Conservation (phyloP, 2,888 invertebrate species). For the Dyspetes luteomarginatus region DNA sequence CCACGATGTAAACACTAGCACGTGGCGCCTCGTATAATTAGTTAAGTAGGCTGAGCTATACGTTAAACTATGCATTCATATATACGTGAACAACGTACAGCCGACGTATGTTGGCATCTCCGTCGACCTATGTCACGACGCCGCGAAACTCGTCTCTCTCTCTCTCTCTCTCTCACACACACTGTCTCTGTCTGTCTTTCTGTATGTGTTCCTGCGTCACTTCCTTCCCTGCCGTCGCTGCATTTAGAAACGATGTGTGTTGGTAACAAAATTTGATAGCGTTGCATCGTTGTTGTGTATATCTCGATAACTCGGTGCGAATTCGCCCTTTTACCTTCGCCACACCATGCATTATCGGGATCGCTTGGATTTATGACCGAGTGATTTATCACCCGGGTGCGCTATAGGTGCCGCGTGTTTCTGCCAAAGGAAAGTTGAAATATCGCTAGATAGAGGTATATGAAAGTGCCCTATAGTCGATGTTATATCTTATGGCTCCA, state of each 20-base stretch:
- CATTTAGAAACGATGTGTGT: slow-evolving; percentile 26
- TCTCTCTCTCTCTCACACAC: neutral
- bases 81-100: slow-evolving; percentile 38
- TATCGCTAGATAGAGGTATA: slow-evolving; percentile 54
- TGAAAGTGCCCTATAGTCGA: slow-evolving; percentile 17
- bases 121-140: slow-evolving; percentile 30
- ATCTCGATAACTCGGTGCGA: slow-evolving; percentile 53
- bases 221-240: neutral
- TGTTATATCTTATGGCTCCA: slow-evolving; percentile 28
- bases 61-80: slow-evolving; percentile 59
- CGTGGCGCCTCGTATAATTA: slow-evolving; percentile 70
- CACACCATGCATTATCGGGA: slow-evolving; percentile 62
- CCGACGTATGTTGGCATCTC: slow-evolving; percentile 30
- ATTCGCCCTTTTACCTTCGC: slow-evolving; percentile 64
- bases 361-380: slow-evolving; percentile 71
- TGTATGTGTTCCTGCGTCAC: neutral
- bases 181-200: slow-evolving; percentile 3
- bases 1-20: slow-evolving; percentile 71
- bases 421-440: slow-evolving; percentile 58
- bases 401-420: slow-evolving; percentile 43
- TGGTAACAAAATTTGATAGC: slow-evolving; percentile 58
- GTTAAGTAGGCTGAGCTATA: slow-evolving; percentile 69
- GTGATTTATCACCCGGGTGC: slow-evolving; percentile 71
- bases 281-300: slow-evolving; percentile 68
- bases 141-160: slow-evolving; percentile 16